Evolutionary conservation across 1,140 invertebrate genomes (phyloP).

Genomic region (Ooceraea biroi): DNA sequence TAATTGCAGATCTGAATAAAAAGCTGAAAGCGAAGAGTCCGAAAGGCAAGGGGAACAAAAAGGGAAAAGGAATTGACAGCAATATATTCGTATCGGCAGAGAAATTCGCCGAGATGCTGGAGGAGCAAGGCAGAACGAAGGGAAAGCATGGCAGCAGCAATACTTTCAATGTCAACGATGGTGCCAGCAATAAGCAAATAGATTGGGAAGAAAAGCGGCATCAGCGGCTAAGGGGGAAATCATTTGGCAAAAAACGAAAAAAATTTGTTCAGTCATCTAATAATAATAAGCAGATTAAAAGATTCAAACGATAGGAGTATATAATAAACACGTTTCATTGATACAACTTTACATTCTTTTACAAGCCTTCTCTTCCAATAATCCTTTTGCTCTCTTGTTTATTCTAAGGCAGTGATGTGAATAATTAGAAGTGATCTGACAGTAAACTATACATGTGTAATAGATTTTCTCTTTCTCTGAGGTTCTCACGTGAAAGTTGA

Average conservation of each 20-base stretch:
- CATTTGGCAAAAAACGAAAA: conserved; percentile 67
- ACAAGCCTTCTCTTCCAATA: background rate
- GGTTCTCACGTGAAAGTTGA: background rate
- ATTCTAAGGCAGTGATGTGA: background rate
- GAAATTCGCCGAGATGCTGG: conserved; percentile 91
- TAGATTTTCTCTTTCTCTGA: background rate
- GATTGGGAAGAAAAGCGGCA: conserved; percentile 89
- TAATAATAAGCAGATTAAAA: conserved; percentile 72
- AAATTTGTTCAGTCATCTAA: conserved; percentile 51
- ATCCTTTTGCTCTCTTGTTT: background rate
- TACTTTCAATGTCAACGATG: conserved; percentile 89
- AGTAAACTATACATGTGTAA: background rate
- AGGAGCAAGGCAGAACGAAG: conserved; percentile 88
- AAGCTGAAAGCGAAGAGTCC: conserved; percentile 26
- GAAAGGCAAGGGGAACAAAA: conserved; percentile 64
- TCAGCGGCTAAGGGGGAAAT: conserved; percentile 74
- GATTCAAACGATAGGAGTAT: conserved; percentile 65
- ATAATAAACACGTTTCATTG: conserved; percentile 44
- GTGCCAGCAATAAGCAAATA: conserved; percentile 89
- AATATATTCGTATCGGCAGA: conserved; percentile 90
- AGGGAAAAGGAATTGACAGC: conserved; percentile 63
- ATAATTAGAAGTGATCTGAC: background rate
- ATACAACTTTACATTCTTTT: conserved; percentile 28
- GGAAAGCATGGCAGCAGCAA: conserved; percentile 88
- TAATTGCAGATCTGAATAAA: conserved; percentile 44